phyloP scores from a whole-genome alignment of 2,888 invertebrate genomes.

The Stenotaenia linearis region DNA sequence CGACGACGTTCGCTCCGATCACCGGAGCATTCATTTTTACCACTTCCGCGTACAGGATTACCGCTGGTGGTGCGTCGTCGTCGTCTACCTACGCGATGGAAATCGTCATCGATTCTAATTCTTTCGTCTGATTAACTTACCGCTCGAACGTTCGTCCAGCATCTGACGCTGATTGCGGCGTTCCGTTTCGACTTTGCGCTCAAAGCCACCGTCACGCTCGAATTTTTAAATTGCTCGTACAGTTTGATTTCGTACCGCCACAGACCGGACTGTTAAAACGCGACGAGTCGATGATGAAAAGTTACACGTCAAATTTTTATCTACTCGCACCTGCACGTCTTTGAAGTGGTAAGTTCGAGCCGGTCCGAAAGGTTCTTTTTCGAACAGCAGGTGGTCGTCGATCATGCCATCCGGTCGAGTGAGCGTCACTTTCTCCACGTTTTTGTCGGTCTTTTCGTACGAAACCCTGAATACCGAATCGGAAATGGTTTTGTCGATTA shows the following conservation, averaged over 20 bases:
- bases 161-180: background rate
- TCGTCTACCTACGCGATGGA: too few relatives aligned
- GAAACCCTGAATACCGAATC: background rate
- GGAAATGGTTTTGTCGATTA: background rate
- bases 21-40: constrained; percentile 41
- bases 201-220: background rate
- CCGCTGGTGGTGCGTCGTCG: background rate
- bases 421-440: background rate
- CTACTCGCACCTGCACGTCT: background rate
- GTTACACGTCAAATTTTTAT: background rate
- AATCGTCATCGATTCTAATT: background rate
- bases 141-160: background rate
- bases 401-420: background rate
- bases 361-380: background rate
- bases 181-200: background rate
- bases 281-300: background rate
- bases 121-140: background rate
- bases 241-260: background rate
- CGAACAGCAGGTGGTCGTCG: background rate
- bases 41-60: constrained; percentile 42
- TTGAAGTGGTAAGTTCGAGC: background rate
- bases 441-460: background rate
- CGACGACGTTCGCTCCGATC: constrained; percentile 42
- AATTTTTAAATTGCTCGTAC: background rate
- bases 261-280: background rate